Percentiles rank a stretch among this genome's conserved stretches.
Conservation (phyloP, 2,797 vertebrate genomes). For the Phataginus tricuspis region DNA sequence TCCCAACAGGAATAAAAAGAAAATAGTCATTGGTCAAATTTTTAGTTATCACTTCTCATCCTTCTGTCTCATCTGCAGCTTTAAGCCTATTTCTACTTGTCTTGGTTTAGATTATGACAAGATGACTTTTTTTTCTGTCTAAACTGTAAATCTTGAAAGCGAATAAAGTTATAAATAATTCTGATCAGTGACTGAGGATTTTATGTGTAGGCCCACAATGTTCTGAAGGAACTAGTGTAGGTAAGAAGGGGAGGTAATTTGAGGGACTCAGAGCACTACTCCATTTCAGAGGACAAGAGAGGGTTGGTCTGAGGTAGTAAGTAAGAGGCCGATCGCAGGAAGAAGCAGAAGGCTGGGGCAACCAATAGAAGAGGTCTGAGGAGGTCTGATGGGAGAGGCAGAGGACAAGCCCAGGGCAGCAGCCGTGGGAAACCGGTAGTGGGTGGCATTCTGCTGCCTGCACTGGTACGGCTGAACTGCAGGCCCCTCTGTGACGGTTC, state of each 20-base stretch:
- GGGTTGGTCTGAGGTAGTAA: neutral
- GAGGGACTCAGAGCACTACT: neutral
- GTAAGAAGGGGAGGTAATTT: neutral
- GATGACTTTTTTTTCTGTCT: neutral
- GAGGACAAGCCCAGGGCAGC: rapidly evolving
- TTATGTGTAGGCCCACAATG: neutral
- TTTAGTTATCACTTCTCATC: neutral
- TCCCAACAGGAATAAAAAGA: neutral
- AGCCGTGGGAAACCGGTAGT: rapidly evolving
- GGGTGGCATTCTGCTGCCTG: rapidly evolving
- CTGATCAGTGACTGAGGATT: neutral
- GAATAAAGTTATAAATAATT: neutral
- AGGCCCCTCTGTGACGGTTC: rapidly evolving
- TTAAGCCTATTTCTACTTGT: neutral
- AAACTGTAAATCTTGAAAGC: neutral
- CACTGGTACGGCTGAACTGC: rapidly evolving
- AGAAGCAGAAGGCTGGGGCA: neutral
- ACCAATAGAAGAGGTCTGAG: too few relatives aligned
- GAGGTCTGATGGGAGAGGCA: neutral
- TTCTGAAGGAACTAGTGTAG: neutral
- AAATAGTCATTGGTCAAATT: neutral
- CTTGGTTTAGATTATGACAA: neutral
- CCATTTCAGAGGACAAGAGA: neutral
- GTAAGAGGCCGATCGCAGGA: neutral
- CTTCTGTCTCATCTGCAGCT: neutral